Evolutionary conservation across 35 echinoderm and acorn worm species (phyloP), one percentile per base, ranked within the genome.

Genomic region (Stichopus chloronotus): DNA sequence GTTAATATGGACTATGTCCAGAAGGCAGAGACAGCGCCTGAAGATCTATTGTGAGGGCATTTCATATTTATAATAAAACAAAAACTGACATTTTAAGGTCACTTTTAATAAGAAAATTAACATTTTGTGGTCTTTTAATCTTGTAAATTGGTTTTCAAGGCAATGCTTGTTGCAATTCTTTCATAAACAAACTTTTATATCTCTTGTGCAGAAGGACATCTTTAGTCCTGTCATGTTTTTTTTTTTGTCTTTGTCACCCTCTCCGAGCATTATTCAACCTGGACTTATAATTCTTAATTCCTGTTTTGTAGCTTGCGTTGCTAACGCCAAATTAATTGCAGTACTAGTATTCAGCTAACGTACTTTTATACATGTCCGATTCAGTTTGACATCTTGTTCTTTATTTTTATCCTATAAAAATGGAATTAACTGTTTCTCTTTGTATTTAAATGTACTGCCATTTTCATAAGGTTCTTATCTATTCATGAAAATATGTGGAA

Each of bases 401-500:
- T 65, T 11, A 65, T 74, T 74, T n/a, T 1, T 74, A 7, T n/a
- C 69, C 69, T n/a, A 21, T 20, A 74, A 74, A n/a, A 74, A 20
- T 19, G 7, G 69, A 19, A 72, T 14, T 19, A 19, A 74, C 69
- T 61, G 59, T 4, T 74, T 74, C 6, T 19, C 30, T 74, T 20
- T 21, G 13, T n/a, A 16, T 74, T 74, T 14, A 7, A 7, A 74
- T 74, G 69, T 74, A 74, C 69, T 74, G 69, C 69, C 69, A 74
- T 74, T 14, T 43, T 19, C 69, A 74, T 74, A 74, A 74, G 69
- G 19, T 74, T 74, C 69, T 74, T 74, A 74, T 74, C 69, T 74
- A 74, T 74, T 74, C 69, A 74, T 74, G 19, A 74, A 74, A 74
- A 74, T 74, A 74, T 74, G 69, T 74, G 69, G 69, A 74, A 74